These are phyloP conservation scores for Phrynocephalus forsythii DNA, from an alignment of 2,797 vertebrate species.

Conservation along the genomic window DNA sequence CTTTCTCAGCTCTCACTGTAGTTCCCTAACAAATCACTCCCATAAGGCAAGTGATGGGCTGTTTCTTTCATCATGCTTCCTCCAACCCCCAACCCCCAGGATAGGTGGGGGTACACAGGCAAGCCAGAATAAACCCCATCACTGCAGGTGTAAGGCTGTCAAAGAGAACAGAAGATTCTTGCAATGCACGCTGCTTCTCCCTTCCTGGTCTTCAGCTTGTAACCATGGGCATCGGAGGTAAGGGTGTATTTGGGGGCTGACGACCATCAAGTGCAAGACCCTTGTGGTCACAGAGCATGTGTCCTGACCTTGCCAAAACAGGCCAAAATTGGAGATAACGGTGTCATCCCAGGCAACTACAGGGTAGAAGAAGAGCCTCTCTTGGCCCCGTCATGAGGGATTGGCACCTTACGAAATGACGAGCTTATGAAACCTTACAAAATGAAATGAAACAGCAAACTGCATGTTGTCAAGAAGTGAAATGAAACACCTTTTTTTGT, in stretches of 20 bases:
- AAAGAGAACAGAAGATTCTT: slow-evolving; percentile 34
- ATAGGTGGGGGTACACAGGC: neutral
- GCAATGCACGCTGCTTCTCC: slow-evolving; percentile 36
- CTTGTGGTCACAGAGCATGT: neutral
- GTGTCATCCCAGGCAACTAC: too few relatives aligned
- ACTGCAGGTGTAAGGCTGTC: slow-evolving; percentile 51
- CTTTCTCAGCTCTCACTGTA: slow-evolving; percentile 60
- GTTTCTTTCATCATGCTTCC: neutral
- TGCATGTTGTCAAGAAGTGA: too few relatives aligned
- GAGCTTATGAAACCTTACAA: too few relatives aligned
- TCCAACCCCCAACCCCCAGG: neutral
- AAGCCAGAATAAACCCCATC: slow-evolving; percentile 27
- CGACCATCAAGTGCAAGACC: too few relatives aligned
- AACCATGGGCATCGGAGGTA: too few relatives aligned
- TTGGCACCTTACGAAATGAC: too few relatives aligned
- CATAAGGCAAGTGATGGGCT: slow-evolving; percentile 63
- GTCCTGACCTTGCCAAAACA: too few relatives aligned
- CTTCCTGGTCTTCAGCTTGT: neutral
- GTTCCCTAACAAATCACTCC: slow-evolving; percentile 65
- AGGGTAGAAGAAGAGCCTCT: too few relatives aligned
- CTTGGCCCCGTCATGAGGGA: too few relatives aligned
- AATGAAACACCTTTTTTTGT: too few relatives aligned
- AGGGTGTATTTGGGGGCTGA: neutral
- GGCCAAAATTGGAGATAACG: too few relatives aligned
- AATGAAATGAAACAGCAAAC: too few relatives aligned